Evolutionary conservation across 2,113 vertebrate genomes (phyloP).

Genomic region (Puma concolor): DNA sequence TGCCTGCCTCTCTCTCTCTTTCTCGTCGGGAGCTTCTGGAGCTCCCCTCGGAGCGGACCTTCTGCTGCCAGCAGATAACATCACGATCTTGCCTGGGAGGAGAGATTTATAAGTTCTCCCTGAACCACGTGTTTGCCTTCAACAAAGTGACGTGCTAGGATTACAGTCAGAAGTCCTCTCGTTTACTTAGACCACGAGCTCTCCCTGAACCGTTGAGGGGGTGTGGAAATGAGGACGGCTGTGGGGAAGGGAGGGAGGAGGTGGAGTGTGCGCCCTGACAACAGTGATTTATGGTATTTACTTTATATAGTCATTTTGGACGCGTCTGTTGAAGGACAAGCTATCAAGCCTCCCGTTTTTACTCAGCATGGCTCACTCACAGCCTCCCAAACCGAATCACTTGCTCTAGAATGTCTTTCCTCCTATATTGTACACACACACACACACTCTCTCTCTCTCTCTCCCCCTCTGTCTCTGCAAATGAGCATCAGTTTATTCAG

Average conservation of each 20-base stretch:
- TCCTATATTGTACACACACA: not conserved
- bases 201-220: slow-evolving; percentile 28
- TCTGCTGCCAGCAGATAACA: slow-evolving; percentile 89
- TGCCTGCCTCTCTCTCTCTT: slow-evolving; percentile 75
- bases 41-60: slow-evolving; percentile 72
- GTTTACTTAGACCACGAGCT: slow-evolving; percentile 38
- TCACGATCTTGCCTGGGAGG: slow-evolving; percentile 85
- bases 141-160: slow-evolving; percentile 87
- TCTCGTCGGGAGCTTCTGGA: slow-evolving; percentile 37
- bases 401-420: not conserved
- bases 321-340: not conserved
- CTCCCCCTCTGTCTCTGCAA: not conserved
- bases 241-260: not conserved
- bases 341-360: not conserved
- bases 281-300: slow-evolving; percentile 29
- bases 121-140: slow-evolving; percentile 88
- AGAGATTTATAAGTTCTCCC: slow-evolving; percentile 88
- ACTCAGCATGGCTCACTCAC: not conserved
- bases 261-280: slow-evolving; percentile 16
- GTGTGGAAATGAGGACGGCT: slow-evolving; percentile 47
- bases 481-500: not conserved
- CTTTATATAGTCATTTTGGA: slow-evolving; percentile 52
- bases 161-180: slow-evolving; percentile 81
- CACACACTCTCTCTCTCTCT: not conserved
- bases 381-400: not conserved